Percentiles rank a stretch among this genome's conserved stretches.
Evolutionary conservation across 1,140 invertebrate species (phyloP).

Genomic region (Pachyrhynchus sulphureomaculatus): DNA sequence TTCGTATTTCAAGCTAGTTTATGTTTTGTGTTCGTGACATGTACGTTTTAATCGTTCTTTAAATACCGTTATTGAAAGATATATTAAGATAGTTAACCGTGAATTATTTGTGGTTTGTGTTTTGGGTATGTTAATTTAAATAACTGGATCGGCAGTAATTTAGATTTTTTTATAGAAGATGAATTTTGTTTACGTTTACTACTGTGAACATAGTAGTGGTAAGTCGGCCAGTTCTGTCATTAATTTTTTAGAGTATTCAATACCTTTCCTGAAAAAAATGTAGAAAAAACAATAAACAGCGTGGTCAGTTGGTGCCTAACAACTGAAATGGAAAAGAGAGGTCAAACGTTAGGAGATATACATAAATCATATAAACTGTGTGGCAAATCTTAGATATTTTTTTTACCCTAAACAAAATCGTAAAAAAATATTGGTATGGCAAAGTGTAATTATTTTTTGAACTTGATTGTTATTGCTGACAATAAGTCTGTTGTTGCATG

Average conservation of each 20-base stretch:
- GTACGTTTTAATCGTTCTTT: background rate
- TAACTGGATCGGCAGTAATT: no score
- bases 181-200: constrained; percentile 26
- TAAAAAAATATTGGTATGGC: no score
- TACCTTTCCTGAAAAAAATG: background rate
- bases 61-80: background rate
- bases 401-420: no score
- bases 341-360: no score
- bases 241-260: background rate
- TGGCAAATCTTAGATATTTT: no score
- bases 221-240: constrained; percentile 9
- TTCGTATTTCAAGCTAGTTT: constrained; percentile 18
- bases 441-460: no score
- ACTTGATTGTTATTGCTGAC: no score
- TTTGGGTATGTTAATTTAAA: background rate
- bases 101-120: constrained; percentile 9
- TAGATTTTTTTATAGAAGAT: background rate
- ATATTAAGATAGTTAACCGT: background rate
- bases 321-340: no score
- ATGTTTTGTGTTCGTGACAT: background rate
- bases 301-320: no score
- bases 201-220: constrained; percentile 20
- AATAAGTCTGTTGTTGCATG: no score
- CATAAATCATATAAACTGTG: no score
- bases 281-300: no score